Evolutionary conservation across 2,113 vertebrate species (phyloP).

Genomic region (Lepidothrix coronata): DNA sequence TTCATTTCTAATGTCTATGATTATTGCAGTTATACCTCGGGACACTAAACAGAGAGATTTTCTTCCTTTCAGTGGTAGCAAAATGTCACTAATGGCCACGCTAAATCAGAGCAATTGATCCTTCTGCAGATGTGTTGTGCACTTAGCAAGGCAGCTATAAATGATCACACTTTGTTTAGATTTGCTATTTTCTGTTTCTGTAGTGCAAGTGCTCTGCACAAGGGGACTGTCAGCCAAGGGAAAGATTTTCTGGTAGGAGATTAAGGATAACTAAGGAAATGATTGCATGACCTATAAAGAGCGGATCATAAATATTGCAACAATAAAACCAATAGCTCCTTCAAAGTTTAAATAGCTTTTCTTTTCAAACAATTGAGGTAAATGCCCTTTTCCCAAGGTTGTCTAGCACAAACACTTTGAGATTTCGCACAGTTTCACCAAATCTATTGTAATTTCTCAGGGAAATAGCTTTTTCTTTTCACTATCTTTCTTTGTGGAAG

Average conservation of each 20-base stretch:
- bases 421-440: neutral
- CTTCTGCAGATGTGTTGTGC: slow-evolving; percentile 21
- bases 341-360: slow-evolving; percentile 60
- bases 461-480: neutral
- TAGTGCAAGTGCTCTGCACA: neutral
- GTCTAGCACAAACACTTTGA: neutral
- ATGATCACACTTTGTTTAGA: slow-evolving; percentile 33
- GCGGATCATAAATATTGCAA: slow-evolving; percentile 62
- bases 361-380: slow-evolving; percentile 58
- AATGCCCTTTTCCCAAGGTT: slow-evolving; percentile 34
- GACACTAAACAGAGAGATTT: slow-evolving; percentile 40
- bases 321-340: slow-evolving; percentile 55
- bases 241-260: slow-evolving; percentile 45
- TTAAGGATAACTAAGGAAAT: slow-evolving; percentile 53
- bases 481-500: neutral
- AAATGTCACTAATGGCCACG: slow-evolving; percentile 33
- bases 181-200: slow-evolving; percentile 22
- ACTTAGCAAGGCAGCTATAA: neutral
- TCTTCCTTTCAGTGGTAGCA: slow-evolving; percentile 42
- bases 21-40: slow-evolving; percentile 10
- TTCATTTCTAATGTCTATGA: slow-evolving; percentile 20
- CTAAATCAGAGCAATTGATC: slow-evolving; percentile 46
- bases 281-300: slow-evolving; percentile 51
- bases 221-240: neutral
- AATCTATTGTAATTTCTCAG: slow-evolving; percentile 1